Evolutionary conservation across 2,888 invertebrate species (phyloP).

Genomic region (Nebria brevicollis): DNA sequence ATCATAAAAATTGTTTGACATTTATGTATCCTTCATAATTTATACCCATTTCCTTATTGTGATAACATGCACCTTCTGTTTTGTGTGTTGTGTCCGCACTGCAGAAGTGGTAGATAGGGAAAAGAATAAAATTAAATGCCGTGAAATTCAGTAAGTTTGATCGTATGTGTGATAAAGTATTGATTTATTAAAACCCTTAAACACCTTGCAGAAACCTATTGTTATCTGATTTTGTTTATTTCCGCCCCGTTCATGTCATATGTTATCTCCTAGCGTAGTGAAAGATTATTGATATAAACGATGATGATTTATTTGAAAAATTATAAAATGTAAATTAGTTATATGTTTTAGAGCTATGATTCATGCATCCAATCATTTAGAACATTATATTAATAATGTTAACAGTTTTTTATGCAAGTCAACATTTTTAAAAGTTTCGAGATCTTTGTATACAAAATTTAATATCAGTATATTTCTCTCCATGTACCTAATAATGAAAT

Average conservation of each 20-base stretch:
- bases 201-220: conserved; percentile 24
- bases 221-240: conserved; percentile 21
- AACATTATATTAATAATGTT: too few relatives aligned
- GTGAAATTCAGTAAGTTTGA: conserved; percentile 16
- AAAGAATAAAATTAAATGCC: conserved; percentile 9
- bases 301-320: conserved; percentile 24
- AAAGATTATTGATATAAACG: conserved; percentile 19
- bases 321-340: neutral
- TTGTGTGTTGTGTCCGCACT: neutral
- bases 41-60: neutral
- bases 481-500: too few relatives aligned
- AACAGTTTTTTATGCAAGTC: too few relatives aligned
- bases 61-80: neutral
- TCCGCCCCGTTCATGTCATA: conserved; percentile 25
- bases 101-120: conserved; percentile 6
- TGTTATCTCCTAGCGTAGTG: conserved; percentile 7
- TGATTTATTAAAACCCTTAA: conserved; percentile 19
- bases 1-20: neutral
- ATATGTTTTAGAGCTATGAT: neutral
- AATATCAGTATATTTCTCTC: too few relatives aligned
- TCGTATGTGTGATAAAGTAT: conserved; percentile 21
- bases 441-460: too few relatives aligned
- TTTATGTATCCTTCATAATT: neutral
- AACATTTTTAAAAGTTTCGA: too few relatives aligned
- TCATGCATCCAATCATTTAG: too few relatives aligned